phyloP scores from a whole-genome alignment of 2,113 vertebrate genomes.

The Hemibagrus wyckioides region DNA sequence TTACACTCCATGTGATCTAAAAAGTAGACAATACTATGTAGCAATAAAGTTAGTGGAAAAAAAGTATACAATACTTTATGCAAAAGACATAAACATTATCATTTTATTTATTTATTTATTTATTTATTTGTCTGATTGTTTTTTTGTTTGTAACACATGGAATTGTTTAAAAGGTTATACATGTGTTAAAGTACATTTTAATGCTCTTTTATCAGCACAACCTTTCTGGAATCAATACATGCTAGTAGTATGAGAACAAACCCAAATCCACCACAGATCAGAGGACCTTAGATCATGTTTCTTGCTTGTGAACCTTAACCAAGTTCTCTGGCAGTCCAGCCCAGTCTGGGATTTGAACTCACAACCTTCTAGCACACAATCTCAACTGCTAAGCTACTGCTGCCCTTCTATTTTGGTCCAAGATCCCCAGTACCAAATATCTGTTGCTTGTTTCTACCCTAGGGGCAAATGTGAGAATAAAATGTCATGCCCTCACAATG shows the following conservation, averaged over 20 bases:
- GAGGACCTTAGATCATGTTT: background rate
- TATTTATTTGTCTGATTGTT: too few relatives aligned
- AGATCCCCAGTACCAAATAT: background rate
- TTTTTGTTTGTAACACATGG: too few relatives aligned
- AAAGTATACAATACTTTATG: background rate
- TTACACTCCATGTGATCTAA: background rate
- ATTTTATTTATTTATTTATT: too few relatives aligned
- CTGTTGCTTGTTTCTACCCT: slow-evolving; percentile 12
- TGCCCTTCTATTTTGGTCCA: slow-evolving; percentile 23
- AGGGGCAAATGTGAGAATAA: slow-evolving; percentile 23
- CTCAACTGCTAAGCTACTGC: background rate
- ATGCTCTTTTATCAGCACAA: background rate
- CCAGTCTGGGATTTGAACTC: slow-evolving; percentile 3
- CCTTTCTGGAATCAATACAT: background rate
- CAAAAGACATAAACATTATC: background rate
- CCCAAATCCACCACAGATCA: background rate
- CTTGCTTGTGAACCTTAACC: background rate
- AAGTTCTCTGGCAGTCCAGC: background rate
- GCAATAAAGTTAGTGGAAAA: too few relatives aligned
- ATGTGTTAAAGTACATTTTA: background rate
- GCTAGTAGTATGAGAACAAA: background rate
- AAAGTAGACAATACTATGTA: background rate
- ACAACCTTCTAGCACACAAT: background rate
- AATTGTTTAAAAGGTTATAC: background rate
- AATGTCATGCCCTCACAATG: slow-evolving; percentile 32